phyloP scores from a whole-genome alignment of 1,140 invertebrate species.

The Pygmarrhopalites habei region DNA sequence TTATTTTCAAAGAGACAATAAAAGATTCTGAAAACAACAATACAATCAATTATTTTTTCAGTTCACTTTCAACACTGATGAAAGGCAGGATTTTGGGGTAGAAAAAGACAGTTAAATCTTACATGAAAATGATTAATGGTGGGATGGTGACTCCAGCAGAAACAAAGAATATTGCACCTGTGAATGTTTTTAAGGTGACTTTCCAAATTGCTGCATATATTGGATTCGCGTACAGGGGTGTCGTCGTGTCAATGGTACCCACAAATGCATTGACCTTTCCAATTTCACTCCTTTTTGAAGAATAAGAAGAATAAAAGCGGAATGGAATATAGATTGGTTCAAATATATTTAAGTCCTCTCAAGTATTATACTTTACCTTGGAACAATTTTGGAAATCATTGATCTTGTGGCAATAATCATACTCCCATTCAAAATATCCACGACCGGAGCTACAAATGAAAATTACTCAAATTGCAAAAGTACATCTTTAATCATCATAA shows the following conservation, averaged over 20 bases:
- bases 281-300: too few relatives aligned
- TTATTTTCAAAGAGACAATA: too few relatives aligned
- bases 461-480: too few relatives aligned
- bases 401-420: constrained; percentile 51
- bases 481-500: neutral
- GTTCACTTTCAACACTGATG: too few relatives aligned
- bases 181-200: constrained; percentile 24
- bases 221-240: constrained; percentile 32
- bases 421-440: constrained; percentile 51
- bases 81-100: too few relatives aligned
- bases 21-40: too few relatives aligned
- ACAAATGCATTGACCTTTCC: constrained; percentile 41
- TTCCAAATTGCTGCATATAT: constrained; percentile 27
- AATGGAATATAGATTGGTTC: too few relatives aligned
- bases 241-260: constrained; percentile 23
- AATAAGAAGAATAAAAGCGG: too few relatives aligned
- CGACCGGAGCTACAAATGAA: constrained; percentile 43
- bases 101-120: too few relatives aligned
- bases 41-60: too few relatives aligned
- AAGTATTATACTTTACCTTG: too few relatives aligned
- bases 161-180: constrained; percentile 30
- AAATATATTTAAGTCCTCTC: constrained; percentile 46
- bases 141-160: constrained; percentile 27
- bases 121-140: constrained; percentile 25
- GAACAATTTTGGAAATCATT: constrained; percentile 52